phyloP scores from a whole-genome alignment of 2,888 invertebrate genomes.

The Imbricaverruca yamaguchii region DNA sequence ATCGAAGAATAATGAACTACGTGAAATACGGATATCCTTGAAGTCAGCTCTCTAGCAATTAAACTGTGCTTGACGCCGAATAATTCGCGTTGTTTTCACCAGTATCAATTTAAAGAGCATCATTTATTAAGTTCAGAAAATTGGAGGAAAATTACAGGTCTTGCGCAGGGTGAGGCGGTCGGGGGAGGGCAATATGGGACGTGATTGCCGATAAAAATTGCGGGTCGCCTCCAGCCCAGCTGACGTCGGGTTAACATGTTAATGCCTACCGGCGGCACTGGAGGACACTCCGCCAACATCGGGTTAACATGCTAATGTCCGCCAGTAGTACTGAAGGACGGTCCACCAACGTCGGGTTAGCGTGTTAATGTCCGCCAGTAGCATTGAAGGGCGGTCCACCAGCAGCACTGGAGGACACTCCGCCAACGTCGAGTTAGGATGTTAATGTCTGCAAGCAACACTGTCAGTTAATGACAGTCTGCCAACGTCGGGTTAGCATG shows the following conservation, averaged over 20 bases:
- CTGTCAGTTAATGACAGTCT: too few species aligned
- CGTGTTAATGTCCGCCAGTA: not conserved
- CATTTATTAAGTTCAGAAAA: constrained; percentile 18
- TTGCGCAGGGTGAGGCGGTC: not conserved
- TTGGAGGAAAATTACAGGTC: constrained; percentile 6
- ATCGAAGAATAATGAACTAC: not conserved
- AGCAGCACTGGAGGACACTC: too few species aligned
- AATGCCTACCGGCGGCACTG: not conserved
- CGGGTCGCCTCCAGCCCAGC: not conserved
- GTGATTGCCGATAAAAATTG: constrained; percentile 6
- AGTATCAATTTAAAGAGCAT: constrained; percentile 19
- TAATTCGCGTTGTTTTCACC: not conserved
- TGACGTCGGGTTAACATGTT: not conserved
- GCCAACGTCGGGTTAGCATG: too few species aligned
- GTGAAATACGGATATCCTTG: not conserved
- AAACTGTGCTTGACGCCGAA: not conserved
- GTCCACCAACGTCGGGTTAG: not conserved
- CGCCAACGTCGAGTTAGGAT: not conserved
- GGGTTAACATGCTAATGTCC: not conserved
- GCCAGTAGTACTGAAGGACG: not conserved
- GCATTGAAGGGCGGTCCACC: not conserved
- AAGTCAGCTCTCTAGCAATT: constrained; percentile 8
- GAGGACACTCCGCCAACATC: too few species aligned
- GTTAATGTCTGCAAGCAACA: not conserved
- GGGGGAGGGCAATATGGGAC: not conserved